Base-by-base conservation (phyloP, 1,140 invertebrate species). In the Macrotrachela quadricornifera region DNA sequence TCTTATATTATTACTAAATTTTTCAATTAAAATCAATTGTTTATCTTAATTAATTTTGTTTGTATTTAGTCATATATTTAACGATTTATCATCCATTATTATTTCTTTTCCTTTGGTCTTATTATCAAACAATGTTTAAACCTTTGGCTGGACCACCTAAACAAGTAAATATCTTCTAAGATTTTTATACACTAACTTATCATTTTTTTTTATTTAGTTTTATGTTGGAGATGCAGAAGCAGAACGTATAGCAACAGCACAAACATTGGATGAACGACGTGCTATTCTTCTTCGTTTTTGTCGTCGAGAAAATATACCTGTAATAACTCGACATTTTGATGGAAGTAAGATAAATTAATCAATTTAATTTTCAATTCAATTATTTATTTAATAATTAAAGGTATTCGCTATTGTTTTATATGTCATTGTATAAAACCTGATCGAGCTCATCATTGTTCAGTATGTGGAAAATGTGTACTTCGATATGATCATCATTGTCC, bases 401-500 rank as follows among this genome's bases (percentile, higher is more conserved):
- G 61, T 54, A 62, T 87, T 52, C 74, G 90, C 10, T 91, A 85
- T 65, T 96, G 91, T 75, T 85, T 91, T 61, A 84, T 86, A 60
- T 96, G 91, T 70, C 77, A 80, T 59, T 75, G 85, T 57, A 77
- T 96, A 51, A 95, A 96, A 68, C 90, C 91, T 39, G 91, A 96
- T 70, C 74, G 91, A 55, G 79, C 85, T 46, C 90, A 96, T 69
- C 91, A 96, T 69, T 96, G 91, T 71, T 87, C 84, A 60, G 84
- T 91, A 6, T 96, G 86, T 73, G 78, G 81, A 21, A 76, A 77
- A 48, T 75, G 88, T 74, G 82, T 92, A 8, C 75, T 91, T 53
- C 94, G 94, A 75, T 94, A 95, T 87, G 90, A 95, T 74, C 90
- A 95, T 71, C 88, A 96, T 69, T 95, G 90, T 73, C 88, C 88